A percentile compares a stretch with the other conserved stretches of the same genome.
These are phyloP conservation scores for Dromococcyx pavoninus DNA, from an alignment of 2,797 vertebrate species.

Conservation along the genomic window DNA sequence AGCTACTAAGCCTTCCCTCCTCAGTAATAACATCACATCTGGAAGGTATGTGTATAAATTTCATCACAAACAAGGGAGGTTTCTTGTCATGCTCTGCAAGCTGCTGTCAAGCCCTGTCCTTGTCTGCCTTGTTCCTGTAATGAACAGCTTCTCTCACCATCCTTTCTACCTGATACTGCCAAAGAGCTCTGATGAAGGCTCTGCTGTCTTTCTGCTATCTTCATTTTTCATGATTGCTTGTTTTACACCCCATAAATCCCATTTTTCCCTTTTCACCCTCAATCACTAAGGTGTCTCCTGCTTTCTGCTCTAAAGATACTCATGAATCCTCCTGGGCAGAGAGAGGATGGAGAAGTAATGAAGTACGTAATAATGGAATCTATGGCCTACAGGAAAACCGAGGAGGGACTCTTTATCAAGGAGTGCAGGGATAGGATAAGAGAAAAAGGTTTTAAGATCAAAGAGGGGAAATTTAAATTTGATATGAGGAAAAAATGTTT, in stretches of 20 bases:
- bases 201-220: not conserved
- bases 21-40: not conserved
- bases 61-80: not conserved
- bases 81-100: rapidly evolving
- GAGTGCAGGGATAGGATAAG: no score
- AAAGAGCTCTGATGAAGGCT: not conserved
- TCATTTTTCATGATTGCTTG: not conserved
- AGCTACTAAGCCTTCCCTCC: slow-evolving; percentile 41
- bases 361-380: not conserved
- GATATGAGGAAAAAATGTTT: no score
- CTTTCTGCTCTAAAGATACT: not conserved
- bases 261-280: not conserved
- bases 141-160: not conserved
- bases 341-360: not conserved
- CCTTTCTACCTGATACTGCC: not conserved
- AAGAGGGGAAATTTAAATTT: no score
- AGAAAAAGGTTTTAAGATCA: no score
- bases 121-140: not conserved
- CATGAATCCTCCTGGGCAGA: not conserved
- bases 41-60: slow-evolving; percentile 55
- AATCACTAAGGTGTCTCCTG: not conserved
- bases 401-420: no score
- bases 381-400: not conserved
- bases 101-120: not conserved
- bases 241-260: not conserved